A percentile compares a stretch with the other conserved stretches of the same genome.
These are phyloP conservation scores for Neomonachus schauinslandi DNA, from an alignment of 2,113 vertebrate species.

Conservation along the genomic window DNA sequence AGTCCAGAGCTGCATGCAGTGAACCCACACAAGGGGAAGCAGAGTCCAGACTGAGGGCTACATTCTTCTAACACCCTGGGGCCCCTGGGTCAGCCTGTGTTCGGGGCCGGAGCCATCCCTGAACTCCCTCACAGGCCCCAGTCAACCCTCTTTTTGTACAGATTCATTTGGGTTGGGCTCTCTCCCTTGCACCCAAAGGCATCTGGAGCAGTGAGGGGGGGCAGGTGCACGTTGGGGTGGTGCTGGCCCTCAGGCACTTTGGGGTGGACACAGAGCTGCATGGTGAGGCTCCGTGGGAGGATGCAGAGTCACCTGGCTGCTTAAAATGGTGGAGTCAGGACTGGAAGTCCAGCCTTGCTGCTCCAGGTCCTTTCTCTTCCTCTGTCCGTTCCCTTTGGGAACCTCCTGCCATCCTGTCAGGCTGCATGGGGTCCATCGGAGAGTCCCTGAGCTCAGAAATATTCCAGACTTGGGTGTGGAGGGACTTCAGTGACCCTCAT, in stretches of 20 bases:
- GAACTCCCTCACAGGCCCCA: rapidly evolving
- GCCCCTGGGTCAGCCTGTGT: background rate
- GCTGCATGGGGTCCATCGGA: background rate
- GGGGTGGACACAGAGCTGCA: rapidly evolving
- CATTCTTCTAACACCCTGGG: background rate
- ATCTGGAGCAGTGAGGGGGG: rapidly evolving
- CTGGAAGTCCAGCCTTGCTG: rapidly evolving
- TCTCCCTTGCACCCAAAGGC: background rate
- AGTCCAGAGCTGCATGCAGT: background rate
- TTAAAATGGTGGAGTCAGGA: background rate
- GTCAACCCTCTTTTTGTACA: background rate
- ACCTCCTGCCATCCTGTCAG: background rate
- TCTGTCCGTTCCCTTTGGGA: background rate
- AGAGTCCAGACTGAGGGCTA: background rate
- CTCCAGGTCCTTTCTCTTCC: background rate
- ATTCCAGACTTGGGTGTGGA: rapidly evolving
- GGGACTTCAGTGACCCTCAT: background rate
- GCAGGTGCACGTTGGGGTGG: rapidly evolving
- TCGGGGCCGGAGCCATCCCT: rapidly evolving
- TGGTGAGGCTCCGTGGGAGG: background rate
- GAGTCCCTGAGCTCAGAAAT: background rate
- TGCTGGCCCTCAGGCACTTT: rapidly evolving
- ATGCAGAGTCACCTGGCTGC: rapidly evolving
- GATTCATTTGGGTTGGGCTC: background rate
- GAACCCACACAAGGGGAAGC: too few relatives aligned